Evolutionary conservation across 37 sponge, comb jelly and placozoan genomes (phyloP), one percentile per base, ranked within the genome.

Genomic region (Cliona cf. orientalis): DNA sequence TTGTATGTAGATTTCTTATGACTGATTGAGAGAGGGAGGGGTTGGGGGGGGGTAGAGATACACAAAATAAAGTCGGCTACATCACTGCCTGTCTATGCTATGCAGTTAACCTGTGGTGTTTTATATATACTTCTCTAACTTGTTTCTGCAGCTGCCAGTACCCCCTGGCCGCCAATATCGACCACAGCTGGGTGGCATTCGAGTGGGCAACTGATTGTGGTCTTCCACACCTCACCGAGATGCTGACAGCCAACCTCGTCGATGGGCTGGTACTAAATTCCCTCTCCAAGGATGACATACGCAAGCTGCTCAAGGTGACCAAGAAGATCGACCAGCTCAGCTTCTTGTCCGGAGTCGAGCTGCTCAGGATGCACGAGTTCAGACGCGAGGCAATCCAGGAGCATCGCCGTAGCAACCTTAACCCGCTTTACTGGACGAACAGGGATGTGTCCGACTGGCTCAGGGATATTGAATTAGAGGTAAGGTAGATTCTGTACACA

Each of bases 381-480:
- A 84, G 86, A 39, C 75, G 80, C 71, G 66, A 83, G 78, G 71
- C 88, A 21, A 80, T 85, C 33, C 58, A 63, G 46, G 56, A 72
- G 67, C 77, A 85, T 34, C 53, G 87, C 9, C 9, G 69, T 9
- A 66, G 43, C 35, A 39, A 65, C 4, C 45, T 55, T 25, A 91
- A 93, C 57, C 90, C 96, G 4, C 73, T 95, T 17, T 91, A 87
- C 80, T 95, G 96, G 96, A 89, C 86, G 53, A 96, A 96, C 77
- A 62, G 81, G n/a, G 85, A 91, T 55, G 75, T 96, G 14, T 31
- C 46, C n/a, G 73, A 92, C 31, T 96, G 96, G 96, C 78, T 92
- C 22, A 61, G 46, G 25, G 58, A 76, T 2, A 86, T 90, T 25
- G 58, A 90, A 53, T 62, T 94, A n/a, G 75, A 78, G 87, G 92